Conservation (phyloP, 2,888 invertebrate species). For the Troides aeacus region DNA sequence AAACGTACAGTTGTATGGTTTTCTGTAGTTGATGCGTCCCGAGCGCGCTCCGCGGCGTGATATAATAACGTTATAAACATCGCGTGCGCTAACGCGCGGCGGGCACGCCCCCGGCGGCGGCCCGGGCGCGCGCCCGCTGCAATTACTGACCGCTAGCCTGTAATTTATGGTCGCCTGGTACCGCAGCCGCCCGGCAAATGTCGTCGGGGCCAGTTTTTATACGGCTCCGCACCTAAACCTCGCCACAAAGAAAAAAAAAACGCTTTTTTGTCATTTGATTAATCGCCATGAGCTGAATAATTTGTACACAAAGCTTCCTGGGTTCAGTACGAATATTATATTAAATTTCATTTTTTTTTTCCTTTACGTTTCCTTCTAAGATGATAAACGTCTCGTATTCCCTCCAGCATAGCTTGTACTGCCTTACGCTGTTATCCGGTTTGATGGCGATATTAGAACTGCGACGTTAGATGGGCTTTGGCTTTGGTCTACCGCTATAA, state of each 20-base stretch:
- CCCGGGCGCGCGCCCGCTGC: conserved; percentile 30
- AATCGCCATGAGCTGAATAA: conserved; percentile 5
- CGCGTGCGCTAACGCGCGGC: conserved; percentile 43
- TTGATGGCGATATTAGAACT: too few species aligned
- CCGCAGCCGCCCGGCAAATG: conserved; percentile 45
- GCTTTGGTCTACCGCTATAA: too few species aligned
- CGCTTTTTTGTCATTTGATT: conserved; percentile 17
- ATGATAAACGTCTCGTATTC: not conserved
- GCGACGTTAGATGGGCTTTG: too few species aligned
- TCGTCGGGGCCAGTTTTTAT: conserved; percentile 34
- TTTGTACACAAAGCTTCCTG: not conserved
- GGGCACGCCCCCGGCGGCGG: conserved; percentile 31
- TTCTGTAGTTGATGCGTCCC: too few species aligned
- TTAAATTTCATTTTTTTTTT: too few species aligned
- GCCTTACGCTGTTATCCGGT: too few species aligned
- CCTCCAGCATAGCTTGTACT: too few species aligned
- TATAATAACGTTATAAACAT: conserved; percentile 32
- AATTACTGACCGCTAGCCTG: conserved; percentile 47
- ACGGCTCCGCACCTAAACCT: conserved; percentile 27
- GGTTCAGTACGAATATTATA: too few species aligned
- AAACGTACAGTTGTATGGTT: too few species aligned
- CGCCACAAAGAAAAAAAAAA: conserved; percentile 15
- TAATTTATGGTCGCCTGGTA: conserved; percentile 67
- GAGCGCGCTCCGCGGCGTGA: conserved; percentile 25
- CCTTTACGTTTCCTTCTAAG: too few species aligned